Evolutionary conservation across 2,113 vertebrate species (phyloP).

Genomic region (Arothron firmamentum): DNA sequence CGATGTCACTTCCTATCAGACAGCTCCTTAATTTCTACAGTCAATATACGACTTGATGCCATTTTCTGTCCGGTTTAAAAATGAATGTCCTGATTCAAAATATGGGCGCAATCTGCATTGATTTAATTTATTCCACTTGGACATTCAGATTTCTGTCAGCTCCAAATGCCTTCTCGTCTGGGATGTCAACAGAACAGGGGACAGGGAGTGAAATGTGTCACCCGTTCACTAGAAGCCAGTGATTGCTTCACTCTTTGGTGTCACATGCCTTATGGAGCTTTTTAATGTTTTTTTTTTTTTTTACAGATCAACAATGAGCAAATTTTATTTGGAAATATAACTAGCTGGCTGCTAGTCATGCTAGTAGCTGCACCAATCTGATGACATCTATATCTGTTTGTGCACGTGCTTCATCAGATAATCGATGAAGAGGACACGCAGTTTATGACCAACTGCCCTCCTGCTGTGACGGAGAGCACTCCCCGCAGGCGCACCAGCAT

Average conservation of each 20-base stretch:
- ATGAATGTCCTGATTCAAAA: background rate
- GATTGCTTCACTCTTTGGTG: constrained; percentile 13
- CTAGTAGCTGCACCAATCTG: no score
- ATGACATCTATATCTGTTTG: constrained; percentile 10
- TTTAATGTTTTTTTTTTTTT: background rate
- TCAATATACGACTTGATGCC: constrained; percentile 22
- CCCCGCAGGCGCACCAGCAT: constrained; percentile 90
- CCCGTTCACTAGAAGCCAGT: constrained; percentile 2
- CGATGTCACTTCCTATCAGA: constrained; percentile 65
- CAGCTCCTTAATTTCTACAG: constrained; percentile 30
- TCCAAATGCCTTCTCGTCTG: no score
- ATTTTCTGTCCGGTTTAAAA: constrained; percentile 43
- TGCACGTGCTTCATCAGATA: constrained; percentile 73
- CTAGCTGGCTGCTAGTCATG: no score
- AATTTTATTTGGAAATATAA: no score
- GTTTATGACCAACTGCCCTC: constrained; percentile 95
- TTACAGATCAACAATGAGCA: background rate
- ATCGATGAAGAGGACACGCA: constrained; percentile 98
- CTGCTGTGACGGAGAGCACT: constrained; percentile 94
- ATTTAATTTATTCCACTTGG: no score
- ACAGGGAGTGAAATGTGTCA: constrained; percentile 11
- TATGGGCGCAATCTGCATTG: background rate
- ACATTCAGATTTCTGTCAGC: no score
- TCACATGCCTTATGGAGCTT: constrained; percentile 5
- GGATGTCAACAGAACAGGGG: background rate